Base-by-base conservation (phyloP, 1,140 invertebrate genomes). In the Hormaphis cornu region DNA sequence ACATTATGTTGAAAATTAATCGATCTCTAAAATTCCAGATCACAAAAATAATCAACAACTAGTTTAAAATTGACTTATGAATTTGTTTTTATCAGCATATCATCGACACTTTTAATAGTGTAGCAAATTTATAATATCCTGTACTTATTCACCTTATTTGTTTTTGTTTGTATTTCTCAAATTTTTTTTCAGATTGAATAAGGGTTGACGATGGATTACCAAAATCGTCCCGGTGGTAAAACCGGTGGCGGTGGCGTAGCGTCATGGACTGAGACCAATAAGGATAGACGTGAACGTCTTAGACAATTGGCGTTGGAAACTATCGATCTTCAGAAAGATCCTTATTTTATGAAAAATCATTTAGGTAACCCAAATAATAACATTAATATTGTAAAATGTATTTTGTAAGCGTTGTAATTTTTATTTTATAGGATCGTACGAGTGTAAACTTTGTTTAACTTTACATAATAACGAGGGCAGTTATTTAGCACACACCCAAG, bases 341-440 rank as follows among this genome's bases (percentile, higher is more conserved):
- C 95, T 0, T 97, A 98, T 86, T 98, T 98, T 85, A 97, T 97
- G 95, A 95, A 95, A 85, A 97, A 98, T 83, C 95, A 98, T 83
- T 83, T 97, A 53, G 93, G 87, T 83, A 79, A 73, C 73, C 74
- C 61, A 63, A 16, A 12, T 40, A 26, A 24, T 35, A 16, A 52
- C 22, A 35, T 69, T 53, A 53, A 59, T 71, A 37, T 20, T 50
- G n/a, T 14, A 30, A 37, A 46, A 18, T 48, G 10, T 59, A 71
- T 61, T 28, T 33, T 42, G 4, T 70, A n/a, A n/a, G n/a, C n/a
- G n/a, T n/a, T n/a, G n/a, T n/a, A n/a, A n/a, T n/a, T n/a, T n/a
- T 72, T 72, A 26, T 72, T 75, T 81, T 80, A 44, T 74, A 88
- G 87, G 94, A 0, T 97, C 97, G 2, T 99, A 99, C 81, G 97